Conservation (phyloP, 2,797 vertebrate genomes). For the Staurois parvus region DNA sequence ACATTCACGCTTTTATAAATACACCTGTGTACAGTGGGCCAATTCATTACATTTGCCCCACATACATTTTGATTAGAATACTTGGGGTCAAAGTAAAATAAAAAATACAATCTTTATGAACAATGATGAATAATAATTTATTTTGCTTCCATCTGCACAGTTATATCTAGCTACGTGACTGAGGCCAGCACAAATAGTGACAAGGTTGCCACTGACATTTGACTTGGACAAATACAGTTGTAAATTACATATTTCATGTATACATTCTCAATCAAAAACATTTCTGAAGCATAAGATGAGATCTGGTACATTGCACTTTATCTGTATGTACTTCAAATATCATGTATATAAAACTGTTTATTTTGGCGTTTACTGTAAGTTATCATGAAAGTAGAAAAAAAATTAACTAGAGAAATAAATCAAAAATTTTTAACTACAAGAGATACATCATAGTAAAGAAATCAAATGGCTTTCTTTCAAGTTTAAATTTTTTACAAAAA, state of each 20-base stretch:
- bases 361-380: conserved; percentile 76
- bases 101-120: conserved; percentile 67
- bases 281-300: conserved; percentile 71
- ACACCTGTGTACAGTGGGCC: too few species aligned
- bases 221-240: conserved; percentile 87
- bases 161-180: conserved; percentile 89
- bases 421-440: conserved; percentile 72
- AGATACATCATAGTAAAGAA: conserved; percentile 74
- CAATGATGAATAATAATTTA: conserved; percentile 94
- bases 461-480: conserved; percentile 70
- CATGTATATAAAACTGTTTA: conserved; percentile 75
- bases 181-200: conserved; percentile 87
- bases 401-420: conserved; percentile 75
- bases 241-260: conserved; percentile 84
- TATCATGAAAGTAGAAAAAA: conserved; percentile 77
- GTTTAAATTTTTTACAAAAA: conserved; percentile 68
- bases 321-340: conserved; percentile 74
- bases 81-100: conserved; percentile 66
- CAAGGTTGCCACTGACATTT: conserved; percentile 85
- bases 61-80: not conserved
- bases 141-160: conserved; percentile 90
- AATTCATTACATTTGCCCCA: not conserved
- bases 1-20: too few species aligned
- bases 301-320: conserved; percentile 72
- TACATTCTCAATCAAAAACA: conserved; percentile 79